These are phyloP conservation scores for Heteronetta atricapilla DNA, from an alignment of 2,113 vertebrate genomes.

Conservation along the genomic window DNA sequence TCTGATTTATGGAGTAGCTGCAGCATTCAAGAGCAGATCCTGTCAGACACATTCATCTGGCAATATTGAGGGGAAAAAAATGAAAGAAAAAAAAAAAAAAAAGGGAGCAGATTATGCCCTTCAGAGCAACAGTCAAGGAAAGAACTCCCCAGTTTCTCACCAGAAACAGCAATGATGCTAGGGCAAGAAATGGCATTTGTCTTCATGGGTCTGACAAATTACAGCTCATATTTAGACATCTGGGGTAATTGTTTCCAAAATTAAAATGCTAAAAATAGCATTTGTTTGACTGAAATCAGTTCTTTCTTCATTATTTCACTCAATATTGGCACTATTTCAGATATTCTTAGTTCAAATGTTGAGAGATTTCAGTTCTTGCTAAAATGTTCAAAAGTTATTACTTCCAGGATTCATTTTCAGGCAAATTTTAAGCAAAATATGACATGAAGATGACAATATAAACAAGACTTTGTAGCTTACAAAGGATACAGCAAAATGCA, in stretches of 20 bases:
- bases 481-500: not conserved
- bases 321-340: conserved; percentile 9
- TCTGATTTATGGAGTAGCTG: not conserved
- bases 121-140: not conserved
- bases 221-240: conserved; percentile 35
- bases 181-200: not conserved
- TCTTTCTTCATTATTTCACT: conserved; percentile 7
- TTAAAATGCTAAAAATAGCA: not conserved
- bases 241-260: conserved; percentile 53
- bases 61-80: not conserved
- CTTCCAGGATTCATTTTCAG: not conserved
- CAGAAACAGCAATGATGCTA: not conserved
- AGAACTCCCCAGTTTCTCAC: not conserved
- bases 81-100: not conserved
- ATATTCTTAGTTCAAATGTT: not conserved
- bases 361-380: not conserved
- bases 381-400: not conserved
- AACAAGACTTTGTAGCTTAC: not conserved
- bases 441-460: not conserved
- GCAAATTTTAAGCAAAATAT: not conserved
- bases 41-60: not conserved
- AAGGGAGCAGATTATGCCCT: not conserved
- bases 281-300: conserved; percentile 24
- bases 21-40: not conserved
- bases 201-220: not conserved